Evolutionary conservation across 2,113 vertebrate genomes (phyloP).

Genomic region (Austrofundulus limnaeus): DNA sequence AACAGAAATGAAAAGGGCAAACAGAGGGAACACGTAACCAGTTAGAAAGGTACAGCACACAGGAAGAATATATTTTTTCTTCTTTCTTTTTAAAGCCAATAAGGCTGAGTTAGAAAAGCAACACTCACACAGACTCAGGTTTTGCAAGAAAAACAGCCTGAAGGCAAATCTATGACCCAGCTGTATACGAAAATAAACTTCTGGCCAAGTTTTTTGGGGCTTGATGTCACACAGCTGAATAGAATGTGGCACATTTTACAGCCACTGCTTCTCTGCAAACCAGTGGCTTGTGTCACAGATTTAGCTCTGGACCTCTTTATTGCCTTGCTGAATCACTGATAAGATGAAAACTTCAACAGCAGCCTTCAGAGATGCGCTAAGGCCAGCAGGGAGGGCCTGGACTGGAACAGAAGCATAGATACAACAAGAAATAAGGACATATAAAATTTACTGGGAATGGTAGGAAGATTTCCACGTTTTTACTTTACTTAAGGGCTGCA

Average conservation of each 20-base stretch:
- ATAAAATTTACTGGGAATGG: too few species aligned
- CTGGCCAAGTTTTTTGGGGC: conserved; percentile 43
- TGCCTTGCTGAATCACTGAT: conserved; percentile 23
- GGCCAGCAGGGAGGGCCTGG: not conserved
- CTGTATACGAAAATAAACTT: conserved; percentile 47
- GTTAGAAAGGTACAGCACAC: not conserved
- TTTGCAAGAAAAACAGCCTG: conserved; percentile 3
- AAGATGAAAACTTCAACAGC: conserved; percentile 21
- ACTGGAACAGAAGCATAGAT: not conserved
- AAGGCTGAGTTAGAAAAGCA: conserved; percentile 4
- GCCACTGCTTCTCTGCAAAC: not conserved
- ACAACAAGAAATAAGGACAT: not conserved
- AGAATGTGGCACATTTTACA: conserved; percentile 8
- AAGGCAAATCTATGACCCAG: conserved; percentile 34
- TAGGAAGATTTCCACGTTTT: too few species aligned
- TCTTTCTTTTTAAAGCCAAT: not conserved
- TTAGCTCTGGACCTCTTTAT: conserved; percentile 15
- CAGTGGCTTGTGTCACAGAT: not conserved
- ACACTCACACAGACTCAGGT: conserved; percentile 10
- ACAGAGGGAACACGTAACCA: conserved; percentile 1
- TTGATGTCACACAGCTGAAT: conserved; percentile 43
- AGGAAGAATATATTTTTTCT: not conserved
- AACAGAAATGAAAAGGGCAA: not conserved
- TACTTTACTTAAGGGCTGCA: too few species aligned
- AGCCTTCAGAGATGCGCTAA: conserved; percentile 7